Evolutionary conservation across 2,113 vertebrate species (phyloP).

Genomic region (Nannobrachium achirus): DNA sequence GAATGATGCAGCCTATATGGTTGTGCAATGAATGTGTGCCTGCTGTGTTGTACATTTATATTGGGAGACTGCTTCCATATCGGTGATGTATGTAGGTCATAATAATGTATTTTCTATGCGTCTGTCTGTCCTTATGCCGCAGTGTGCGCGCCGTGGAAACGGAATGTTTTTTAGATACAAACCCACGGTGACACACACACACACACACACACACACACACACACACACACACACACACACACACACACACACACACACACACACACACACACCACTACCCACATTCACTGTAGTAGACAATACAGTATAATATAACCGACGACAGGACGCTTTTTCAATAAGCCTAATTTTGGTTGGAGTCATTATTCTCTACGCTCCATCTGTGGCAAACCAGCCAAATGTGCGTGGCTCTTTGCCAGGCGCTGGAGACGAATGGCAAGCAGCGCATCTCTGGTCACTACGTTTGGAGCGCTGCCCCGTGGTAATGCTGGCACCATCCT

Average conservation of each 20-base stretch:
- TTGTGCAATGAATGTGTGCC: too few species aligned
- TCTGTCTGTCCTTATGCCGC: constrained; percentile 65
- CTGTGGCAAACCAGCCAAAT: neutral
- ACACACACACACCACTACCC: too few species aligned
- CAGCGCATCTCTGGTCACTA: neutral
- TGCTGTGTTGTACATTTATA: constrained; percentile 7
- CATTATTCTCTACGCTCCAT: too few species aligned
- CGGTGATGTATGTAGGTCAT: constrained; percentile 41
- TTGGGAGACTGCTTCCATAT: constrained; percentile 21
- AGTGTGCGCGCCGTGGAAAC: constrained; percentile 70
- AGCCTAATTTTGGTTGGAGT: neutral
- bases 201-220: too few species aligned
- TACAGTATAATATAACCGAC: too few species aligned
- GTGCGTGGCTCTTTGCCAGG: neutral
- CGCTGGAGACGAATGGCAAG: neutral
- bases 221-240: too few species aligned
- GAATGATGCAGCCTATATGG: too few species aligned
- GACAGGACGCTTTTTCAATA: too few species aligned
- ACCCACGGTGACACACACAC: constrained; percentile 33
- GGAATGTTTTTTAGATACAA: constrained; percentile 42
- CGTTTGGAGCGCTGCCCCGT: neutral
- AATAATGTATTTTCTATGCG: constrained; percentile 18
- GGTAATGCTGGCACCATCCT: constrained; percentile 11
- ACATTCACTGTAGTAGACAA: neutral
- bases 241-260: too few species aligned